Base-by-base conservation (phyloP, 2,888 invertebrate genomes). In the Cloeon dipterum region DNA sequence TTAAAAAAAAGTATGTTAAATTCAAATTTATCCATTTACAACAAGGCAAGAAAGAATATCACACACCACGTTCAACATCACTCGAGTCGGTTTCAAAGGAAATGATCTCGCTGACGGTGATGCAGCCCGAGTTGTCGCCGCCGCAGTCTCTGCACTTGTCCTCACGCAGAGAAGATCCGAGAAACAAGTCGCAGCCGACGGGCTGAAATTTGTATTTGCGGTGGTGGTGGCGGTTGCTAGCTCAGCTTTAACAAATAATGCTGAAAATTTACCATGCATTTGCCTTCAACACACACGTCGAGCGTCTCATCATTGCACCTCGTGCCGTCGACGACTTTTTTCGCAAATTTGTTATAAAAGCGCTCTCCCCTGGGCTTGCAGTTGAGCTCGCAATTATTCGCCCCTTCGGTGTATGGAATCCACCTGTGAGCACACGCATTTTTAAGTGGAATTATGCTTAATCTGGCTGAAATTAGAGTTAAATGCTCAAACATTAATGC, bases 201-300 rank as follows among this genome's bases (percentile, higher is more conserved):
- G 78, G 72, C 81, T 85, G 50, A 44, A 42, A 46, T 13, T 13
- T 29, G 5, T 26, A 35, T 19, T 18, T 7, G 35, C 35, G 11
- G n/a, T 34, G 35, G 20, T 16, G 10, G 3, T 5, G n/a, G 20
- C 11, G 20, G 11, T 11, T 20, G 34, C 18, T 35, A 18, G 20
- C n/a, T n/a, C n/a, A n/a, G n/a, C n/a, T n/a, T n/a, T n/a, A n/a
- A n/a, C n/a, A n/a, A n/a, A n/a, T n/a, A n/a, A n/a, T n/a, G n/a
- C n/a, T 14, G 32, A 25, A 17, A n/a, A n/a, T 33, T 26, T 59
- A 86, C 86, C 71, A 82, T 71, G 52, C 96, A 98, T 53, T 69
- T 68, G 40, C 96, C 96, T 52, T 86, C 73, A 37, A 98, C 93
- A 55, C 96, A 98, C 46, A 96, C 79, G 51, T 94, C 85, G 47